Evolutionary conservation across 2,113 vertebrate species (phyloP).

Genomic region (Catagonus wagneri): DNA sequence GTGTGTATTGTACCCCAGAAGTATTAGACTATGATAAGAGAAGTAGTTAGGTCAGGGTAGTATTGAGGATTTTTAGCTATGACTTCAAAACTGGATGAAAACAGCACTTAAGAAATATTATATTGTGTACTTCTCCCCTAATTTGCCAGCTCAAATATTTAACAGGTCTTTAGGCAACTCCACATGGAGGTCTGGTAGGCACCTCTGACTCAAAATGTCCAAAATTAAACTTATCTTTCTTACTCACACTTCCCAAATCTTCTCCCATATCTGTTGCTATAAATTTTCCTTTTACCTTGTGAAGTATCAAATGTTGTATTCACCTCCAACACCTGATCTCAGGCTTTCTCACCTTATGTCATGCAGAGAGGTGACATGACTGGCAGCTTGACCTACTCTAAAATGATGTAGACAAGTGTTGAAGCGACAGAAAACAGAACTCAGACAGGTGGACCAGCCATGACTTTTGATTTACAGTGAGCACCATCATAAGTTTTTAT

Average conservation of each 20-base stretch:
- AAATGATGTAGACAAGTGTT: constrained; percentile 60
- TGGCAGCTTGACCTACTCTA: constrained; percentile 55
- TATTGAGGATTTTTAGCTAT: background rate
- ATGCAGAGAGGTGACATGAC: background rate
- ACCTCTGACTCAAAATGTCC: background rate
- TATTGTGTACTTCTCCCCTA: background rate
- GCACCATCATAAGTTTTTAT: constrained; percentile 66
- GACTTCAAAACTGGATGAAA: background rate
- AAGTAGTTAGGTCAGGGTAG: background rate
- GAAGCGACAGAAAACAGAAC: constrained; percentile 30
- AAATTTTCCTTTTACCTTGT: background rate
- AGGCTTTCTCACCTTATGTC: background rate
- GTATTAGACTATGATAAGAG: background rate
- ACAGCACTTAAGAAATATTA: background rate
- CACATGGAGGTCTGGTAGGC: background rate
- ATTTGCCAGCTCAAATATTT: background rate
- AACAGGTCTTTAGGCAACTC: background rate
- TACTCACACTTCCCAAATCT: background rate
- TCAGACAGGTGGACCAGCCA: background rate
- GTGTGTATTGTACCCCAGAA: background rate
- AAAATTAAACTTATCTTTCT: background rate
- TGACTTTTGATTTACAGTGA: constrained; percentile 70
- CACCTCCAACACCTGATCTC: background rate
- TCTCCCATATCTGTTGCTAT: background rate
- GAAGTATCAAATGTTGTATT: background rate